Evolutionary conservation across 2,113 vertebrate genomes (phyloP).

Genomic region (Motacilla tschutschensis): DNA sequence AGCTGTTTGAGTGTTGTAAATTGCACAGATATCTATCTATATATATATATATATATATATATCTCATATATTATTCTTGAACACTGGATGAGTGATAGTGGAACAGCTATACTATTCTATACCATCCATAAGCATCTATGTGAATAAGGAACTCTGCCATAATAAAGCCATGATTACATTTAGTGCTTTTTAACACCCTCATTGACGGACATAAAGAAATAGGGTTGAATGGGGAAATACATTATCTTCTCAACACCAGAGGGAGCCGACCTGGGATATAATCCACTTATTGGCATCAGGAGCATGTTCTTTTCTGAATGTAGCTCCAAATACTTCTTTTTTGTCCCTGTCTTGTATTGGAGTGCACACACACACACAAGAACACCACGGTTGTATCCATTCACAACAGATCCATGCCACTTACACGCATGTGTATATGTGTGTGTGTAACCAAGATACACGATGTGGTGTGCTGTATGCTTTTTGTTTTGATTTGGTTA

Average conservation of each 20-base stretch:
- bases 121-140: neutral
- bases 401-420: neutral
- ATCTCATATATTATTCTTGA: neutral
- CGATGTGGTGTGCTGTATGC: neutral
- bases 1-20: neutral
- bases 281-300: neutral
- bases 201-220: neutral
- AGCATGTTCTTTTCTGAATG: neutral
- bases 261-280: conserved; percentile 26
- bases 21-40: neutral
- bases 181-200: neutral
- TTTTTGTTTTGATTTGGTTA: conserved; percentile 39
- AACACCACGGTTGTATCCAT: neutral
- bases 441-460: neutral
- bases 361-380: neutral
- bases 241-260: conserved; percentile 38
- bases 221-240: neutral
- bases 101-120: neutral
- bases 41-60: rapidly evolving
- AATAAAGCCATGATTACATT: neutral
- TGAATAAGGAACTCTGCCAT: neutral
- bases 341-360: neutral
- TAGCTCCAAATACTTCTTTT: neutral
- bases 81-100: neutral
- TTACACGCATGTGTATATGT: neutral